A percentile compares a stretch with the other conserved stretches of the same genome.
Evolutionary conservation across 2,888 invertebrate species (phyloP).

Genomic region (Dicycla oo): DNA sequence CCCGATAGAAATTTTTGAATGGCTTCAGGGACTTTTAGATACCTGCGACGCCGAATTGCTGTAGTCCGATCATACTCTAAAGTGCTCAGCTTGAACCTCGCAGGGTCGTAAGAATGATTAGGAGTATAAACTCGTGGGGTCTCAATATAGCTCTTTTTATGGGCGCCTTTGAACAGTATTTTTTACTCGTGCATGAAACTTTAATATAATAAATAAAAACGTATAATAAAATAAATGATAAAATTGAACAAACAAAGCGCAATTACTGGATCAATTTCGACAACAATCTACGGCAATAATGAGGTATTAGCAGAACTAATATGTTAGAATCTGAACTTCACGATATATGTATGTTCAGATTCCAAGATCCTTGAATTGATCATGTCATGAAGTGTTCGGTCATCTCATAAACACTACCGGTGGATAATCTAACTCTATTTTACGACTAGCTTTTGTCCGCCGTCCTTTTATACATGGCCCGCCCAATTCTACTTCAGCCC

Average conservation of each 20-base stretch:
- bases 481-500: no score
- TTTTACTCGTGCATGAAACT: neutral
- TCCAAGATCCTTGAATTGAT: no score
- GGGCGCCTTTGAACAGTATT: neutral
- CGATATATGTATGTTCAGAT: no score
- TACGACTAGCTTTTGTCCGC: no score
- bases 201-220: neutral
- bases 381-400: no score
- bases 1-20: neutral
- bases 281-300: neutral
- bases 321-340: neutral
- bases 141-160: neutral
- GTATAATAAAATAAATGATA: neutral
- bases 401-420: no score
- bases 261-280: neutral
- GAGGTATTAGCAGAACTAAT: neutral
- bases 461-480: no score
- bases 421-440: no score
- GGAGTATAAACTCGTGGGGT: neutral
- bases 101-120: neutral
- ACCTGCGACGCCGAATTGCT: neutral
- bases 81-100: neutral
- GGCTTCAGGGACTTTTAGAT: neutral
- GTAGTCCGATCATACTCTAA: neutral
- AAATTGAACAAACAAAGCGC: neutral